Conservation (phyloP, 2,797 vertebrate genomes). For the Crax fasciolata region DNA sequence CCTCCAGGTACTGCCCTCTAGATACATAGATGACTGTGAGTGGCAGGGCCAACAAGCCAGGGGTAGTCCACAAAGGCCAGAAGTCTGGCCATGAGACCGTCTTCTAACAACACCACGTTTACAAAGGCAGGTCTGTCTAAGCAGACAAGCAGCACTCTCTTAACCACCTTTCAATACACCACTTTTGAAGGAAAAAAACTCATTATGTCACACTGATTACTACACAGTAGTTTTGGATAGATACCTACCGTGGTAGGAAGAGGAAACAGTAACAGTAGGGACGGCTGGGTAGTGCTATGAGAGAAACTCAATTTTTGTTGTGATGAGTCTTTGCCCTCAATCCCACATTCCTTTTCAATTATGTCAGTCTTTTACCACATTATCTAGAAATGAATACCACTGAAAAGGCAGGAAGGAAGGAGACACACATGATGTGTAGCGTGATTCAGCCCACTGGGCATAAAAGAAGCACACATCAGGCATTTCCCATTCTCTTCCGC, state of each 20-base stretch:
- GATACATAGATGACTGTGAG: conserved; percentile 1
- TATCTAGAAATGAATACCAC: conserved; percentile 35
- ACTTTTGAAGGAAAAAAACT: conserved; percentile 13
- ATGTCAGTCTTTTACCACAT: not conserved
- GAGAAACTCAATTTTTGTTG: not conserved
- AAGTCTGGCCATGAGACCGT: not conserved
- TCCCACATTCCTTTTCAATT: not conserved
- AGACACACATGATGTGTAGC: conserved; percentile 59
- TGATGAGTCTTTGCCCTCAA: conserved; percentile 15
- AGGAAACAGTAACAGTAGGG: conserved; percentile 19
- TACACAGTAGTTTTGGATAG: conserved; percentile 23
- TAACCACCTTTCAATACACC: conserved; percentile 10
- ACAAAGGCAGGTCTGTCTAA: conserved; percentile 17
- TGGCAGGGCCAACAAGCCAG: not conserved
- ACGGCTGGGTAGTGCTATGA: not conserved
- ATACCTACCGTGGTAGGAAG: conserved; percentile 63
- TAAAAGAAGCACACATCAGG: conserved; percentile 59
- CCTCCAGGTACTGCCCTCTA: not conserved
- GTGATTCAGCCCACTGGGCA: not conserved
- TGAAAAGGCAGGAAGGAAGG: conserved; percentile 54
- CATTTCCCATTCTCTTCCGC: conserved; percentile 52
- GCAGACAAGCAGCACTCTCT: conserved; percentile 36
- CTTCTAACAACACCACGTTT: not conserved
- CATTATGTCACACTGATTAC: conserved; percentile 36
- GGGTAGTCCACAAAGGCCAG: not conserved